These are phyloP conservation scores for Rhabditoides inermis DNA, from an alignment of 2,888 invertebrate genomes.

Conservation along the genomic window DNA sequence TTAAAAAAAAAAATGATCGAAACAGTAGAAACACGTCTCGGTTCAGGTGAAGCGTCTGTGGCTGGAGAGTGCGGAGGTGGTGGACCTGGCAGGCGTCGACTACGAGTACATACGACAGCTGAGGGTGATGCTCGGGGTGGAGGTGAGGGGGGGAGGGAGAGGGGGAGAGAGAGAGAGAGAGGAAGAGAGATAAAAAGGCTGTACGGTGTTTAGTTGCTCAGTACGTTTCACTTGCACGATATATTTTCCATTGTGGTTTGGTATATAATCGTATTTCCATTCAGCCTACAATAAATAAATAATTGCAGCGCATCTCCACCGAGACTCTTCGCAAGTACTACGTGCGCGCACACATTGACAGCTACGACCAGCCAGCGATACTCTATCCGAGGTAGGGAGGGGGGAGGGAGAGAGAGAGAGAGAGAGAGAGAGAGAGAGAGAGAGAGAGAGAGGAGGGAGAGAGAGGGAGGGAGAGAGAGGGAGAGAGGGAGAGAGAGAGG, in stretches of 20 bases:
- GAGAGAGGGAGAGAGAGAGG: too few relatives aligned
- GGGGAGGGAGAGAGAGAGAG: not conserved
- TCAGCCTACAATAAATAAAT: too few relatives aligned
- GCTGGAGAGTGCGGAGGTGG: conserved; percentile 27
- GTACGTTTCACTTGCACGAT: not conserved
- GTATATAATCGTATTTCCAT: not conserved
- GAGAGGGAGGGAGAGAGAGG: too few relatives aligned
- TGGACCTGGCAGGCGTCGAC: conserved; percentile 22
- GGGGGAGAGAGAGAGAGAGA: not conserved
- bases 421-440: not conserved
- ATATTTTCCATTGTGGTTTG: not conserved
- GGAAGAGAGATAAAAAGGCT: not conserved
- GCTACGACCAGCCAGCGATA: conserved; percentile 47
- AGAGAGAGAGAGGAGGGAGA: not conserved
- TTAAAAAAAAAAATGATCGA: too few relatives aligned
- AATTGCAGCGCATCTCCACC: conserved; percentile 36
- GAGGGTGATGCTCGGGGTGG: conserved; percentile 43
- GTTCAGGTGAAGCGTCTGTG: conserved; percentile 19
- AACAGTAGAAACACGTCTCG: too few relatives aligned
- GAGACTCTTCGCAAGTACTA: conserved; percentile 45
- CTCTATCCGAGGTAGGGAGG: conserved; percentile 40
- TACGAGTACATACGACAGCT: conserved; percentile 26
- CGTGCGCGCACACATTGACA: conserved; percentile 43
- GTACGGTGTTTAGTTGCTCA: not conserved
- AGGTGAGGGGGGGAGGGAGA: conserved; percentile 15